Conservation (phyloP, 2,113 vertebrate species). For the Rousettus leschenaultii region DNA sequence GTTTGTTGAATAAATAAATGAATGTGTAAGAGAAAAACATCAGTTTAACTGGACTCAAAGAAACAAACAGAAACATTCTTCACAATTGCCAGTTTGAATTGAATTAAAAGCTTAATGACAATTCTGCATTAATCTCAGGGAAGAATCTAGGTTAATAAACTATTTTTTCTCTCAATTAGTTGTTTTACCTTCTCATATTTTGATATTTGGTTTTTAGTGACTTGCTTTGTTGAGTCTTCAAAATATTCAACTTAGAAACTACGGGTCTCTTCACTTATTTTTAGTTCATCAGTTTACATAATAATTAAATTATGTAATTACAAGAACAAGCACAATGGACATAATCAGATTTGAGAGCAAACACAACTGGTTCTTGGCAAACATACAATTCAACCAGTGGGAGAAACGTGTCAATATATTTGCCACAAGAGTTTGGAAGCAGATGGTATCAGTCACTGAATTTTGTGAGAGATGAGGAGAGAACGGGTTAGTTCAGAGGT, state of each 20-base stretch:
- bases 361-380: conserved; percentile 12
- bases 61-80: background rate
- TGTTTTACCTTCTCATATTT: background rate
- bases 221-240: conserved; percentile 16
- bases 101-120: background rate
- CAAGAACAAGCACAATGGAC: conserved; percentile 43
- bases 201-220: background rate
- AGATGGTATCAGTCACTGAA: background rate
- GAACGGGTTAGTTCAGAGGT: background rate
- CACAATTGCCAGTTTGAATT: background rate
- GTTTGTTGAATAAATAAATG: background rate
- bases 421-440: background rate
- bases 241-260: conserved; percentile 25
- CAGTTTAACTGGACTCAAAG: background rate
- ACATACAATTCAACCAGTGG: background rate
- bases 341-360: conserved; percentile 53
- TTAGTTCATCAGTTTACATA: conserved; percentile 7
- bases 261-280: background rate
- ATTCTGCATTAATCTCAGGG: background rate
- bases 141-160: background rate
- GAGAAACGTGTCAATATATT: background rate
- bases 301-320: conserved; percentile 62
- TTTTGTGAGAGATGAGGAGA: background rate
- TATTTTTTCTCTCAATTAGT: background rate
- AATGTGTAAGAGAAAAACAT: background rate